A percentile compares a stretch with the other conserved stretches of the same genome.
phyloP scores from a whole-genome alignment of 1,140 invertebrate genomes.

The Gryllus bimaculatus region DNA sequence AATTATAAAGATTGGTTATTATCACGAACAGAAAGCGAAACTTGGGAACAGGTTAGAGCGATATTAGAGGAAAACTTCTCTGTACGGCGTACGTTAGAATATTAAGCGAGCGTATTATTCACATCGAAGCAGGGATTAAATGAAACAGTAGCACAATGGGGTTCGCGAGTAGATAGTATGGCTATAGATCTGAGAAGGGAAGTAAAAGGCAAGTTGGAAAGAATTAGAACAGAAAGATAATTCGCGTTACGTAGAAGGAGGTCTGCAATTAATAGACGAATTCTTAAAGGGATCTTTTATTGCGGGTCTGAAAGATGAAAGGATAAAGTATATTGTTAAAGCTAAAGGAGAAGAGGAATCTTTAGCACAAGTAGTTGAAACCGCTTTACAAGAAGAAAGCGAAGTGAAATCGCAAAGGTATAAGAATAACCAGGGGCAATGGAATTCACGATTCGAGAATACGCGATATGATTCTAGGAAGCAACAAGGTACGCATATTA shows the following conservation, averaged over 20 bases:
- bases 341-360: background rate
- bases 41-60: constrained; percentile 8
- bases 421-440: background rate
- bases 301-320: background rate
- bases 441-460: background rate
- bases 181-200: no score
- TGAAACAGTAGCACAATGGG: no score
- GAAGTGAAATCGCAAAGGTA: constrained; percentile 3
- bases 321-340: no score
- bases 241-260: background rate
- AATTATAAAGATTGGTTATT: constrained; percentile 7
- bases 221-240: background rate
- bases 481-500: background rate
- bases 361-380: background rate
- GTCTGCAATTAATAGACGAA: no score
- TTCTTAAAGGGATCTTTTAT: background rate
- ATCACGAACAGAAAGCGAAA: background rate
- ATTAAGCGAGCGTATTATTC: no score
- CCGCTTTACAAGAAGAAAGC: constrained; percentile 3
- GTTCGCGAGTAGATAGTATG: no score
- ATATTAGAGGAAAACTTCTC: constrained; percentile 16
- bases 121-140: no score
- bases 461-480: background rate
- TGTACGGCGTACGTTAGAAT: constrained; percentile 7
- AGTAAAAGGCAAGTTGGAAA: background rate